These are phyloP conservation scores for Maccullochella peelii DNA, from an alignment of 2,113 vertebrate species.

Conservation along the genomic window DNA sequence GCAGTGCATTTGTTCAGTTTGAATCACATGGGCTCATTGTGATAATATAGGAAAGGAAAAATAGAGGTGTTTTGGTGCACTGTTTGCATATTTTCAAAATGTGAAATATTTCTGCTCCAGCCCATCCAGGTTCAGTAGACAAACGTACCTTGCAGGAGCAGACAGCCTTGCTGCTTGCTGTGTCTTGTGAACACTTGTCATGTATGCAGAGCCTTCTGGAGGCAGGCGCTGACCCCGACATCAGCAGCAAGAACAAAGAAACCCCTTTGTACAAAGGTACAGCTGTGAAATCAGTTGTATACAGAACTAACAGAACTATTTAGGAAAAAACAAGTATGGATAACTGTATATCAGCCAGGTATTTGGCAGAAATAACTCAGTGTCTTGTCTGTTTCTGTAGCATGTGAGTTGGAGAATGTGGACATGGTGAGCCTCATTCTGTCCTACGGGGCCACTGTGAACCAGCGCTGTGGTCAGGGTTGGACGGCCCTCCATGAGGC, in stretches of 20 bases:
- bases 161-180: slow-evolving; percentile 91
- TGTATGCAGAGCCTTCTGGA: slow-evolving; percentile 90
- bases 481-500: slow-evolving; percentile 96
- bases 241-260: slow-evolving; percentile 93
- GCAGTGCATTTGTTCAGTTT: not conserved
- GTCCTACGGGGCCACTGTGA: slow-evolving; percentile 87
- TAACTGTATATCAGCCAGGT: not conserved
- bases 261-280: slow-evolving; percentile 95
- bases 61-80: not conserved
- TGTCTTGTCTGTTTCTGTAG: slow-evolving; percentile 75
- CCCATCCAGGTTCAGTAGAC: slow-evolving; percentile 88
- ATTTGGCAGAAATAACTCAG: not conserved
- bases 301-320: not conserved
- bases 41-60: not conserved
- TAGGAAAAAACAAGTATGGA: not conserved
- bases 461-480: slow-evolving; percentile 93
- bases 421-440: slow-evolving; percentile 88
- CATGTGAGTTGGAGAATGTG: slow-evolving; percentile 89
- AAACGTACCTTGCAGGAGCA: slow-evolving; percentile 95
- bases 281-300: slow-evolving; percentile 33
- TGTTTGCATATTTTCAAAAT: slow-evolving; percentile 4
- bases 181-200: slow-evolving; percentile 87
- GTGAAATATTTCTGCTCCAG: slow-evolving; percentile 71
- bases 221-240: slow-evolving; percentile 93
- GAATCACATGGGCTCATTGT: not conserved